These are phyloP conservation scores for Carollia perspicillata DNA, from an alignment of 2,113 vertebrate species.

Conservation along the genomic window DNA sequence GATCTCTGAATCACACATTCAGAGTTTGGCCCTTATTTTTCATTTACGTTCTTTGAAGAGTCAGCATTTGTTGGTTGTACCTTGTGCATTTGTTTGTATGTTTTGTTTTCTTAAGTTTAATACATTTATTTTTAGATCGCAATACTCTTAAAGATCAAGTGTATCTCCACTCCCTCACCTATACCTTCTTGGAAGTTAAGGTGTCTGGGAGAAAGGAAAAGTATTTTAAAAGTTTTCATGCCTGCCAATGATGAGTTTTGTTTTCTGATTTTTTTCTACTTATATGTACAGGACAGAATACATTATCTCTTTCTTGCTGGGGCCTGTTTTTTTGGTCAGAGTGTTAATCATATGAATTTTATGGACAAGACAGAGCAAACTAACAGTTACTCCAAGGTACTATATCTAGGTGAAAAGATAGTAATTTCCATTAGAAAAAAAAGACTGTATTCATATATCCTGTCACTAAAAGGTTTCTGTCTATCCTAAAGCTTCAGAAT, in stretches of 20 bases:
- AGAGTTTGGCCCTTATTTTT: slow-evolving; percentile 12
- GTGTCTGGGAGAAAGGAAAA: neutral
- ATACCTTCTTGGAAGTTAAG: neutral
- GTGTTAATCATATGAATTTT: slow-evolving; percentile 16
- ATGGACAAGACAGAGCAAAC: neutral
- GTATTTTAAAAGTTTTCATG: neutral
- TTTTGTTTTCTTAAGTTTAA: slow-evolving; percentile 23
- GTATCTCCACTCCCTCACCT: neutral
- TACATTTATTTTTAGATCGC: neutral
- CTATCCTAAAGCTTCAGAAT: neutral
- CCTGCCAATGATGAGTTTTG: neutral
- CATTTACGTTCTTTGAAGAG: neutral
- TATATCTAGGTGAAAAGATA: neutral
- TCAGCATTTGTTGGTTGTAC: neutral
- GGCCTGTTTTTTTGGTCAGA: neutral
- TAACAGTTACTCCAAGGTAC: neutral
- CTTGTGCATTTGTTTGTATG: neutral
- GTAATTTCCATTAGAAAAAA: neutral
- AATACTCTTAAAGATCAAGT: neutral
- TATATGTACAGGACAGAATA: neutral
- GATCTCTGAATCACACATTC: neutral
- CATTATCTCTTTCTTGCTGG: neutral
- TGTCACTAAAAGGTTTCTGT: neutral
- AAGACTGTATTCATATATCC: neutral
- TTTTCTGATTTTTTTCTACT: slow-evolving; percentile 28